Conservation (phyloP, 2,888 invertebrate genomes). For the Lasioglossum zephyrum region DNA sequence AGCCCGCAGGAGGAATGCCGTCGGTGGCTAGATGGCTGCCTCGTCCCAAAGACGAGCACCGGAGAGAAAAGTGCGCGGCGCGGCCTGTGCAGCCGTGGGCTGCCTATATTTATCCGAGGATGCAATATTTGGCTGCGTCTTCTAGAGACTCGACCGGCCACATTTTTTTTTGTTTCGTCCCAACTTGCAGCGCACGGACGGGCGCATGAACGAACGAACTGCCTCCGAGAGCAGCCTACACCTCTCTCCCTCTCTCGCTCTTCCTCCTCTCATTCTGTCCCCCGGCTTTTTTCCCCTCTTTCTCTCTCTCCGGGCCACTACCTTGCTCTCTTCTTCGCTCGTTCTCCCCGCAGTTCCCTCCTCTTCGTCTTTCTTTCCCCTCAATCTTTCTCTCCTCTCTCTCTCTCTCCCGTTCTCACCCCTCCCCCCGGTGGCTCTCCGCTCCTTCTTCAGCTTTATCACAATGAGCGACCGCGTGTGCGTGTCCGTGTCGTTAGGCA, state of each 20-base stretch:
- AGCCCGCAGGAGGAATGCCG: slow-evolving; percentile 69
- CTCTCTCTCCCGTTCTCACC: slow-evolving; percentile 18
- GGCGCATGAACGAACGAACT: slow-evolving; percentile 72
- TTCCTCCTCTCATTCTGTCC: background rate
- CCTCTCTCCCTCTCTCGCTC: slow-evolving; percentile 35
- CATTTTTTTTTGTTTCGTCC: slow-evolving; percentile 66
- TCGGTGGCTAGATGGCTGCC: slow-evolving; percentile 66
- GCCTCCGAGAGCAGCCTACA: slow-evolving; percentile 59
- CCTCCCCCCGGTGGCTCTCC: slow-evolving; percentile 25
- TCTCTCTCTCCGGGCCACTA: slow-evolving; percentile 16
- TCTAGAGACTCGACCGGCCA: slow-evolving; percentile 70
- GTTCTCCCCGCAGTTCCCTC: slow-evolving; percentile 19
- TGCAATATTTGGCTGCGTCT: slow-evolving; percentile 81
- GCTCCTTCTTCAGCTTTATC: slow-evolving; percentile 73
- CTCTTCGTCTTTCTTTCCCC: slow-evolving; percentile 18
- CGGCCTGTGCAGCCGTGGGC: slow-evolving; percentile 72
- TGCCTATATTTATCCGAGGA: slow-evolving; percentile 80
- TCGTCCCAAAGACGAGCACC: slow-evolving; percentile 67
- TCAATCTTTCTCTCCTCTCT: slow-evolving; percentile 15
- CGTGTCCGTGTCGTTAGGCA: slow-evolving; percentile 76
- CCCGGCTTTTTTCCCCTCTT: background rate
- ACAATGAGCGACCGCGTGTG: slow-evolving; percentile 73
- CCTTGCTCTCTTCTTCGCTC: slow-evolving; percentile 7
- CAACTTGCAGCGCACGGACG: slow-evolving; percentile 68
- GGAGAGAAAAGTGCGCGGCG: slow-evolving; percentile 70